Base-by-base conservation (phyloP, 1,140 invertebrate genomes). In the honey bee (Apis mellifera) region DNA sequence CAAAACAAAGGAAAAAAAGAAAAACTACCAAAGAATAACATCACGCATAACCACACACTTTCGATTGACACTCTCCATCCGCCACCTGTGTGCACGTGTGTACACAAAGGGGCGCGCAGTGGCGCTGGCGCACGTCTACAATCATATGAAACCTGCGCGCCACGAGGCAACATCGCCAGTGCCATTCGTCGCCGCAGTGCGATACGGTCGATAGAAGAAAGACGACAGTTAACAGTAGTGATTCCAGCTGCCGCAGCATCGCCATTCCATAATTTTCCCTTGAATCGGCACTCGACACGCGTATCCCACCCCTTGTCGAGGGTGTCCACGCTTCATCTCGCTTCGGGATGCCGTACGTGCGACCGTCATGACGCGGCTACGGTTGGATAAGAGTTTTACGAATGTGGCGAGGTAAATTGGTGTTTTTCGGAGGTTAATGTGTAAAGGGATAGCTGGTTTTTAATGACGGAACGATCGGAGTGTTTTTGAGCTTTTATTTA, bases 171-270 rank as follows among this genome's bases (percentile, higher is more conserved):
- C 71, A 23, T 65, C 74, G 86, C 72, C 86, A 89, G 86, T 89
- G 68, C 81, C 84, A 87, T 89, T 90, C 87, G 86, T 88, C 90
- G 91, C 85, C 91, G 91, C 91, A 92, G 88, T 91, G 89, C 90
- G 89, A 92, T 92, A 91, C 90, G 91, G 90, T 92, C 91, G 91
- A 92, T 91, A 91, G 78, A 71, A 81, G 73, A 72, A 84, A 83
- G 84, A 32, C 55, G 69, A 72, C 60, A 74, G 71, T 74, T 78
- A 76, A 62, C 74, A 75, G 86, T 87, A 75, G 86, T 87, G 83
- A 83, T 87, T 88, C 74, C 83, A 84, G 77, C 78, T 84, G 86
- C 85, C 52, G 76, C 66, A 78, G 69, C n/a, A 60, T 8, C n/a
- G 52, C 59, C 21, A 1, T 57, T 50, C 17, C 17, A 68, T 26